These are phyloP conservation scores for Aphelenchoides fujianensis DNA, from an alignment of 1,140 invertebrate genomes.

Conservation along the genomic window DNA sequence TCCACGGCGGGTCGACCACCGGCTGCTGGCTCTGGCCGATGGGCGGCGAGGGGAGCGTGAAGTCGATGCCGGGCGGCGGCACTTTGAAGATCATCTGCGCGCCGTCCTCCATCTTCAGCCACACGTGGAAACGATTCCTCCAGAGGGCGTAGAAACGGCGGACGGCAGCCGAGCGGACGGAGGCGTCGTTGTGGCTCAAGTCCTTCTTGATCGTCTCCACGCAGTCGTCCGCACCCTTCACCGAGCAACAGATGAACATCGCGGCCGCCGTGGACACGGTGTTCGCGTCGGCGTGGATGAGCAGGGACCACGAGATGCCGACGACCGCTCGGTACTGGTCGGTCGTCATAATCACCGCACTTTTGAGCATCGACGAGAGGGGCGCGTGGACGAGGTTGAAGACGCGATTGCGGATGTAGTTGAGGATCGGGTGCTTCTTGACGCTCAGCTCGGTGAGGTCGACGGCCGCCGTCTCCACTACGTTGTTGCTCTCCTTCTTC, in stretches of 20 bases:
- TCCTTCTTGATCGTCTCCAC: conserved; percentile 81
- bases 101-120: conserved; percentile 96
- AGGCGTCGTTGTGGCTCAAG: conserved; percentile 76
- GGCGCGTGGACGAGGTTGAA: conserved; percentile 84
- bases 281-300: conserved; percentile 74
- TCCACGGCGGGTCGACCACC: conserved; percentile 97
- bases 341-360: conserved; percentile 80
- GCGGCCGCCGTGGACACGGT: conserved; percentile 71
- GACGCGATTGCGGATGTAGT: conserved; percentile 67
- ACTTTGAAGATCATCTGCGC: conserved; percentile 87
- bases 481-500: conserved; percentile 35
- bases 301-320: conserved; percentile 85
- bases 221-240: conserved; percentile 81
- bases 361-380: conserved; percentile 82
- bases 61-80: conserved; percentile 95
- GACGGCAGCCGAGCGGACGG: conserved; percentile 75
- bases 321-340: conserved; percentile 82
- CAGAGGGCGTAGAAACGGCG: conserved; percentile 85
- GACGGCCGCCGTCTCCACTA: conserved; percentile 22
- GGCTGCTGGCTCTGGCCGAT: conserved; percentile 84
- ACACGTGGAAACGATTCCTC: conserved; percentile 95
- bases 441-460: conserved; percentile 35
- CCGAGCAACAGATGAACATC: conserved; percentile 84
- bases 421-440: conserved; percentile 34
- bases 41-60: conserved; percentile 94